A percentile compares a stretch with the other conserved stretches of the same genome.
These are phyloP conservation scores for Anthrax anthrax DNA, from an alignment of 2,888 invertebrate genomes.

Conservation along the genomic window DNA sequence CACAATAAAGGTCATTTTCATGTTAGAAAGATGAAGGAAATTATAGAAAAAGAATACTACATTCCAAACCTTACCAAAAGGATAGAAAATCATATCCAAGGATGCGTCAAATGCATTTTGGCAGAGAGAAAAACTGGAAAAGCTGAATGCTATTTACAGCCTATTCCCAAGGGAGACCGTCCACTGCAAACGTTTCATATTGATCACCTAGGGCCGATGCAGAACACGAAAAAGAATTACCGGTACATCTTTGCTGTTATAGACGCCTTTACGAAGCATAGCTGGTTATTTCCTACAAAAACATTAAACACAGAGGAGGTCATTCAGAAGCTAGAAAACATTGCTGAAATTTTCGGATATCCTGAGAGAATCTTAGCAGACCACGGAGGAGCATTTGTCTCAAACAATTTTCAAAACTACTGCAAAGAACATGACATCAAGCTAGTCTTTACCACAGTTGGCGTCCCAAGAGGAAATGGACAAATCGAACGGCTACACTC, in stretches of 20 bases:
- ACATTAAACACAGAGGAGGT: slow-evolving; percentile 8
- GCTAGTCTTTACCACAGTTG: slow-evolving; percentile 6
- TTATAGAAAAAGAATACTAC: slow-evolving; percentile 7
- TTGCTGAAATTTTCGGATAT: slow-evolving; percentile 9
- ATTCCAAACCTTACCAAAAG: slow-evolving; percentile 2
- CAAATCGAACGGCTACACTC: slow-evolving; percentile 11
- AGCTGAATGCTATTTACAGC: slow-evolving; percentile 20
- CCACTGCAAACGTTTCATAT: slow-evolving; percentile 22
- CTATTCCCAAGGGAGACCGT: slow-evolving; percentile 20
- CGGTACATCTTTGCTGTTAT: slow-evolving; percentile 22
- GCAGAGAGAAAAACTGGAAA: slow-evolving; percentile 19
- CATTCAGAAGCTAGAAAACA: slow-evolving; percentile 8
- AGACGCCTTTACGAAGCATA: slow-evolving; percentile 22
- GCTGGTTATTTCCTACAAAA: slow-evolving; percentile 12
- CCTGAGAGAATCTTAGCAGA: slow-evolving; percentile 8
- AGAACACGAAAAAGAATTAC: slow-evolving; percentile 15
- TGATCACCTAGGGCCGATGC: slow-evolving; percentile 24
- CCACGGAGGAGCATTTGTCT: slow-evolving; percentile 10
- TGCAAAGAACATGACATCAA: slow-evolving; percentile 8
- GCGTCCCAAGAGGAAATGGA: slow-evolving; percentile 10
- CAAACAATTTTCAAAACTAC: slow-evolving; percentile 8
- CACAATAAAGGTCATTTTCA: slow-evolving; percentile 13
- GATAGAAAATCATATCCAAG: background rate
- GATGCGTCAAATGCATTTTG: no score
- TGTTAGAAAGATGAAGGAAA: slow-evolving; percentile 7